A percentile compares a stretch with the other conserved stretches of the same genome.
Evolutionary conservation across 2,113 vertebrate genomes (phyloP).

Genomic region (Pheucticus melanocephalus): DNA sequence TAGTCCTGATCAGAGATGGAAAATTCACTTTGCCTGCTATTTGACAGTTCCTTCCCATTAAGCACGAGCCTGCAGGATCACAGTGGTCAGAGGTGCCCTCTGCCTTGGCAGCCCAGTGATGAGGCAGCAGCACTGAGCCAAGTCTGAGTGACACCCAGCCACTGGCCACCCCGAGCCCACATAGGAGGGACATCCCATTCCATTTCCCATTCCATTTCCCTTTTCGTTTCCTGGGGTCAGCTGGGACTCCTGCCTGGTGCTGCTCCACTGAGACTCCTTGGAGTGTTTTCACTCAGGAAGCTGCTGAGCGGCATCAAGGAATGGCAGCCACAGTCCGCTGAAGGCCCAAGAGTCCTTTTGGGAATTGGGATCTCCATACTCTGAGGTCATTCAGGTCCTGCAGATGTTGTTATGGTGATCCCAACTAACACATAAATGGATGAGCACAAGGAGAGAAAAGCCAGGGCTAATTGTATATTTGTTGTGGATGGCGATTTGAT

Average conservation of each 20-base stretch:
- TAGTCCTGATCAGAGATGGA: not conserved
- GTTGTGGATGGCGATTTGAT: not conserved
- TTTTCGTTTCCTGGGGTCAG: not conserved
- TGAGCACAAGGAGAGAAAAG: not conserved
- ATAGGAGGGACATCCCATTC: too few species aligned
- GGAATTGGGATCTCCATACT: not conserved
- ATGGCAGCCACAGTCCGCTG: not conserved
- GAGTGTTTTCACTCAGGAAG: not conserved
- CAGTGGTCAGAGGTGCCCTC: too few species aligned
- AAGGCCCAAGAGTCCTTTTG: not conserved
- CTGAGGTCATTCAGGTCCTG: not conserved
- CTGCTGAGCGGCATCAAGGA: not conserved
- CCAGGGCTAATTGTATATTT: not conserved
- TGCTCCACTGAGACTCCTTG: not conserved
- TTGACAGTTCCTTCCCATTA: not conserved
- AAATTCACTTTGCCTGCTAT: not conserved
- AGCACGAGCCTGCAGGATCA: not conserved
- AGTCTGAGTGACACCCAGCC: not conserved
- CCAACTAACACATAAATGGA: not conserved
- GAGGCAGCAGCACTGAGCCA: not conserved
- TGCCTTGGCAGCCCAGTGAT: not conserved
- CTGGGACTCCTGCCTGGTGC: not conserved
- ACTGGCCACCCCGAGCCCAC: fast-evolving
- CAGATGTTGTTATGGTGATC: not conserved
- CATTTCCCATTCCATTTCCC: too few species aligned